These are phyloP conservation scores for Mustela lutreola DNA, from an alignment of 2,113 vertebrate species.

Conservation along the genomic window DNA sequence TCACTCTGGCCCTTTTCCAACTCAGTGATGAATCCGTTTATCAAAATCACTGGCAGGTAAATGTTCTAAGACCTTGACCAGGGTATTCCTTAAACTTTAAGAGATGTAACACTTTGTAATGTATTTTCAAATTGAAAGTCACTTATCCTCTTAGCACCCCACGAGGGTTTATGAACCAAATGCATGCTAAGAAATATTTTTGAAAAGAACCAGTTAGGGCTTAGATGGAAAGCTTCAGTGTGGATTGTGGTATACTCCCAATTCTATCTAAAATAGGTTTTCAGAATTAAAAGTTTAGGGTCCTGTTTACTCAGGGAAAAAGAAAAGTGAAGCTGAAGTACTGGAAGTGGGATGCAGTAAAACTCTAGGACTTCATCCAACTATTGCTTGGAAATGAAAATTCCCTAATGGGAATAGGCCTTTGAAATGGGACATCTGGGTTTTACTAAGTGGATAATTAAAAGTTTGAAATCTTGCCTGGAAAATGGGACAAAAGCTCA, in stretches of 20 bases:
- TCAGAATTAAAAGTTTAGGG: conserved; percentile 79
- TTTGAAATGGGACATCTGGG: conserved; percentile 81
- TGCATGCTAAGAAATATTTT: conserved; percentile 79
- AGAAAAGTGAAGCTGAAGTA: conserved; percentile 75
- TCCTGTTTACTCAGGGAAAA: conserved; percentile 77
- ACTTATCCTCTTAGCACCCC: conserved; percentile 83
- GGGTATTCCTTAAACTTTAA: conserved; percentile 80
- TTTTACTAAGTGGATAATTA: conserved; percentile 79
- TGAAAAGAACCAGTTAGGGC: conserved; percentile 63
- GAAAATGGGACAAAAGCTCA: conserved; percentile 82
- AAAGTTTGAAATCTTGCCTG: conserved; percentile 83
- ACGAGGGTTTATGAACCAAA: conserved; percentile 83
- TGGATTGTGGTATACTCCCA: conserved; percentile 60
- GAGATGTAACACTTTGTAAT: conserved; percentile 82
- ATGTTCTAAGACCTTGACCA: conserved; percentile 77
- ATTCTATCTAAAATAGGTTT: conserved; percentile 76
- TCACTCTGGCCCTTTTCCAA: conserved; percentile 76
- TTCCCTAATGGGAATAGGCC: conserved; percentile 77
- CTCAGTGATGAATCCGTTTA: conserved; percentile 77
- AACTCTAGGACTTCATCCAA: conserved; percentile 79
- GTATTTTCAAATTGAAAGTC: conserved; percentile 80
- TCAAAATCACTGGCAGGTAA: conserved; percentile 84
- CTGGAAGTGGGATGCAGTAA: conserved; percentile 81
- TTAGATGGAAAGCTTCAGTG: conserved; percentile 71
- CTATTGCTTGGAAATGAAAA: conserved; percentile 81